Evolutionary conservation across 1,140 invertebrate species (phyloP), one percentile per base, ranked within the genome.

Genomic region (Tyrophagus putrescentiae): DNA sequence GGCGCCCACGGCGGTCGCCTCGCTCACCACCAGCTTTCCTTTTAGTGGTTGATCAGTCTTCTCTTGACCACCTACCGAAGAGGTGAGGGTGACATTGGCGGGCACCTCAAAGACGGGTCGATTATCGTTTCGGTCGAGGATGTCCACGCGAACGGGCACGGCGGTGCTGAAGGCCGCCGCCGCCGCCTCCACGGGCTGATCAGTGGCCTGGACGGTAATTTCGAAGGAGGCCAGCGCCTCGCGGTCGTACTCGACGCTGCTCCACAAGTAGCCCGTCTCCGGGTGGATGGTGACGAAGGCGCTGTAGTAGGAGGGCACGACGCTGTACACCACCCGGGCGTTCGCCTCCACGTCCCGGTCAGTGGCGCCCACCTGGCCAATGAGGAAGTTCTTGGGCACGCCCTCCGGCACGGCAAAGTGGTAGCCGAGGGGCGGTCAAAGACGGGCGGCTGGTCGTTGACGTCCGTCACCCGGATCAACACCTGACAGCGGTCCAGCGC

Each of bases 381-480:
- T 81, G 1, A 81, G 88, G 0, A 87, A 83, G 16, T 84, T 85
- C 25, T 88, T 70, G 0, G 85, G 81, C 6, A 84, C 80, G 68
- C 93, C 89, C 72, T 97, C 93, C 63, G 80, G 79, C 42, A 96
- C 78, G 67, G 90, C 87, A 64, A 84, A 82, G 25, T 81, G 84
- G 72, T 91, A 89, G n/a, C n/a, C 53, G 84, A 84, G 75, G 91
- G 87, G 0, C 85, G 82, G 68, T 91, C 84, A 70, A 96, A 96
- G 36, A 87, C 75, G 0, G 93, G 92, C 0, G 85, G 79, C 70
- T 97, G 96, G 74, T 96, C 93, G 71, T 97, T 96, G 25, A 94
- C 75, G 70, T 97, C 92, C 36, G 89, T 73, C 0, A 96, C 87
- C 73, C 94, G 92, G 70, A 94, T 70, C 1, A 58, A 57, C 36